Base-by-base conservation (phyloP, 2,113 vertebrate species). In the Prunella himalayana region DNA sequence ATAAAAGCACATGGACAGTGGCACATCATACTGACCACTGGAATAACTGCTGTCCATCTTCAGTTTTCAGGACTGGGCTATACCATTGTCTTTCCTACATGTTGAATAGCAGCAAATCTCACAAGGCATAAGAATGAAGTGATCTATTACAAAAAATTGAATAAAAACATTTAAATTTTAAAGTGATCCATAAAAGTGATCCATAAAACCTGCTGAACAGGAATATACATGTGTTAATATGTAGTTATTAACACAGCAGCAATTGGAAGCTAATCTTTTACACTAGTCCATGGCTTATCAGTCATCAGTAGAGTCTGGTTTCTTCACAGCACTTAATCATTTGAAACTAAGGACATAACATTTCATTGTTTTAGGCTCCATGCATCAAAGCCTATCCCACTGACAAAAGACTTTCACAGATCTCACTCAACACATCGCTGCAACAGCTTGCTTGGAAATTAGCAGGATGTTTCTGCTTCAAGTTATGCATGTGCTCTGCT, bases 181-280 rank as follows among this genome's bases (percentile, higher is more conserved):
- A 92, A 90, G 69, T 23, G 15, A 86, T 75, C 91, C 78, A 88
- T 94, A 91, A 95, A 97, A 94, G 69, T 23, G 15, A 86, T 75
- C 91, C 78, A 88, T 94, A 91, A 95, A 97, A 94, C 44, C 56
- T 77, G 2, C 72, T 95, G 91, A 94, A 94, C 64, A 92, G 80
- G 77, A 94, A 88, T 92, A 88, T n/a, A n/a, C n/a, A n/a, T n/a
- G n/a, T n/a, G n/a, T n/a, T n/a, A n/a, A n/a, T 90, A 49, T 65
- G 37, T 45, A 85, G 80, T 93, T 90, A 88, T 90, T 92, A 93
- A 81, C 53, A 81, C 31, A 86, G 80, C 2, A 86, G 44, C 80
- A 96, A 78, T 27, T 56, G 60, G 23, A 96, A 44, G 39, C 25
- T 90, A 90, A 90, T 75, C 53, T 86, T 88, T 92, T 81, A 83